These are phyloP conservation scores for Bradypodion ventrale DNA, from an alignment of 2,797 vertebrate species.

Conservation along the genomic window DNA sequence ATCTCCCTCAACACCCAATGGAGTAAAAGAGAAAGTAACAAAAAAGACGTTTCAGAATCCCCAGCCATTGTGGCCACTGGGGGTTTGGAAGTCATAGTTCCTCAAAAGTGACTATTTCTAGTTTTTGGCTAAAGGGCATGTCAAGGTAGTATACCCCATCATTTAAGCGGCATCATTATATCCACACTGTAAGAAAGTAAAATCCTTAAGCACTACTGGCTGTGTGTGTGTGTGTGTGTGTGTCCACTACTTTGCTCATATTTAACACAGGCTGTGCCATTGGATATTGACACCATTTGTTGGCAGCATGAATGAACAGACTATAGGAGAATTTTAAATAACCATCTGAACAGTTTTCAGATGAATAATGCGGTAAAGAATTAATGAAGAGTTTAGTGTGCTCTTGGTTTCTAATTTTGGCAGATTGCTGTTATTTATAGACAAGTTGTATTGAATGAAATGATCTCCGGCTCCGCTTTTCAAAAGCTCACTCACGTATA, in stretches of 20 bases:
- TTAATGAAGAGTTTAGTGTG: conserved; percentile 61
- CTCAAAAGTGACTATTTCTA: too few species aligned
- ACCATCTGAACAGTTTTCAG: conserved; percentile 55
- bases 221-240: too few species aligned
- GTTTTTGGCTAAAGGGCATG: too few species aligned
- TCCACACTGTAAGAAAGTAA: too few species aligned
- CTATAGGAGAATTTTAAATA: conserved; percentile 64
- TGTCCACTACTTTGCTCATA: background rate
- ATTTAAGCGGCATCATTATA: too few species aligned
- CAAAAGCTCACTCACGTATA: background rate
- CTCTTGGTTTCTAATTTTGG: conserved; percentile 70
- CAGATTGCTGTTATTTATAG: conserved; percentile 70
- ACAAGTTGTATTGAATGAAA: conserved; percentile 56
- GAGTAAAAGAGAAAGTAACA: too few species aligned
- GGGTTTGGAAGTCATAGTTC: too few species aligned
- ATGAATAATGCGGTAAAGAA: conserved; percentile 57
- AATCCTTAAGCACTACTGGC: too few species aligned
- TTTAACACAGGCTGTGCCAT: conserved; percentile 52
- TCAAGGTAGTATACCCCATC: too few species aligned
- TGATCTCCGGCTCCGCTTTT: conserved; percentile 31
- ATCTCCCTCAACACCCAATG: too few species aligned
- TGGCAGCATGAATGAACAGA: conserved; percentile 34
- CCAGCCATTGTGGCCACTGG: too few species aligned
- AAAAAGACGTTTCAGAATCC: too few species aligned
- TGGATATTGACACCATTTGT: conserved; percentile 32